Conservation (phyloP, 2,888 invertebrate species). For the Villa cingulata region DNA sequence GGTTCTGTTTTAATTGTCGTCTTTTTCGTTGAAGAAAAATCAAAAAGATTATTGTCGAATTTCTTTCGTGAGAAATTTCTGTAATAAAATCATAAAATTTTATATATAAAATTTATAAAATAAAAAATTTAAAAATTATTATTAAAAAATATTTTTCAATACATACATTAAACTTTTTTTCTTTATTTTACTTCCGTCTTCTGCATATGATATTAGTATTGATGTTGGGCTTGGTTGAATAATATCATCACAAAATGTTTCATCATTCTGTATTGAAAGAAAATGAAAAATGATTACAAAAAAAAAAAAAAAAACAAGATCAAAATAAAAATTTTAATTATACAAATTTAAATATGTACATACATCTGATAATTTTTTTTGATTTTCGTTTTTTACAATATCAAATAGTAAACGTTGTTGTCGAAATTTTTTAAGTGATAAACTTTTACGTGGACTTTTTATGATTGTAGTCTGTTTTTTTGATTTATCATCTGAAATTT, state of each 20-base stretch:
- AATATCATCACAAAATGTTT: constrained; percentile 20
- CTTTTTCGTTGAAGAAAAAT: neutral
- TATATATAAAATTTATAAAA: neutral
- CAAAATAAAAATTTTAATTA: neutral
- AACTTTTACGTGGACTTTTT: neutral
- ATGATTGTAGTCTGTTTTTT: neutral
- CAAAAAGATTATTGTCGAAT: constrained; percentile 1
- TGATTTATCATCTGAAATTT: constrained; percentile 13
- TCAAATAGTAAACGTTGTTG: constrained; percentile 2
- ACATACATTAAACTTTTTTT: constrained; percentile 6
- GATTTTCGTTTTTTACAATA: neutral
- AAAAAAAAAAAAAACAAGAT: neutral
- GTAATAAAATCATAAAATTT: neutral
- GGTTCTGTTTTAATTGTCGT: too few species aligned
- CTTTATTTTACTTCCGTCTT: constrained; percentile 17
- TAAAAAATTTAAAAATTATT: neutral
- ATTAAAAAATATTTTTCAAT: neutral
- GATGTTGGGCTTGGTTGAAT: constrained; percentile 26
- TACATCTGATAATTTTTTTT: constrained; percentile 1
- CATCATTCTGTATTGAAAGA: constrained; percentile 11
- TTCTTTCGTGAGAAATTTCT: constrained; percentile 2
- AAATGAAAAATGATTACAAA: too few species aligned
- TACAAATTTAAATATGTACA: neutral
- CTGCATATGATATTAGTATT: constrained; percentile 12
- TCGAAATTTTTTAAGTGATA: neutral